A percentile compares a stretch with the other conserved stretches of the same genome.
phyloP scores from a whole-genome alignment of 2,797 vertebrate genomes.

The Danio aesculapii region DNA sequence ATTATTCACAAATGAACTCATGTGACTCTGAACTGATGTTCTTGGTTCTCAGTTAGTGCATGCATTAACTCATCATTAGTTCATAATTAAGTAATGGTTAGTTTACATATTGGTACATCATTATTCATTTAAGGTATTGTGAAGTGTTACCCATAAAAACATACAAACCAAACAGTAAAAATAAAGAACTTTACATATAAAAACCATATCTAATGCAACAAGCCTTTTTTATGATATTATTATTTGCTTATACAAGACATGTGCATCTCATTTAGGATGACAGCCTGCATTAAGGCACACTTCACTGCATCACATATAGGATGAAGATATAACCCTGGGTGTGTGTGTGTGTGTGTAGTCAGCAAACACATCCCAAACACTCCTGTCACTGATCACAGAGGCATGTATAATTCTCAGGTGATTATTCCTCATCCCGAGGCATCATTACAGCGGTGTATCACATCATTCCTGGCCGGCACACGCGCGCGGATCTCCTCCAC shows the following conservation, averaged over 20 bases:
- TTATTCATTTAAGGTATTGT: no score
- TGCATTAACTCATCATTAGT: no score
- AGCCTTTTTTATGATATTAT: slow-evolving; percentile 1
- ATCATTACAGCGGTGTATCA: slow-evolving; percentile 47
- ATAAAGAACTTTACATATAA: neutral
- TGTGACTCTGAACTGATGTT: no score
- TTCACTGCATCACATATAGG: slow-evolving; percentile 11
- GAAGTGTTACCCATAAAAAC: no score
- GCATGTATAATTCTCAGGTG: slow-evolving; percentile 54
- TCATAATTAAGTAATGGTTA: no score
- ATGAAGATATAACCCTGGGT: slow-evolving; percentile 19
- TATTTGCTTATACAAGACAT: neutral
- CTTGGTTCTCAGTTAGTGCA: no score
- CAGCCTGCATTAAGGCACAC: slow-evolving; percentile 10
- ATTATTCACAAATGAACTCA: no score
- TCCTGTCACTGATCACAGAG: slow-evolving; percentile 46
- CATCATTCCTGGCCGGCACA: slow-evolving; percentile 21
- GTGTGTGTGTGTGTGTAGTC: slow-evolving; percentile 13
- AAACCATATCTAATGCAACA: neutral
- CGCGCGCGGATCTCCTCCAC: neutral
- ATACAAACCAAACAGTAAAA: neutral
- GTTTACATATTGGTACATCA: no score
- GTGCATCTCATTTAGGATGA: slow-evolving; percentile 1
- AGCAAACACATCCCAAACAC: slow-evolving; percentile 19
- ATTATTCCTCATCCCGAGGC: slow-evolving; percentile 45